phyloP scores from a whole-genome alignment of 1,140 invertebrate species.

The Sesamia nonagrioides region DNA sequence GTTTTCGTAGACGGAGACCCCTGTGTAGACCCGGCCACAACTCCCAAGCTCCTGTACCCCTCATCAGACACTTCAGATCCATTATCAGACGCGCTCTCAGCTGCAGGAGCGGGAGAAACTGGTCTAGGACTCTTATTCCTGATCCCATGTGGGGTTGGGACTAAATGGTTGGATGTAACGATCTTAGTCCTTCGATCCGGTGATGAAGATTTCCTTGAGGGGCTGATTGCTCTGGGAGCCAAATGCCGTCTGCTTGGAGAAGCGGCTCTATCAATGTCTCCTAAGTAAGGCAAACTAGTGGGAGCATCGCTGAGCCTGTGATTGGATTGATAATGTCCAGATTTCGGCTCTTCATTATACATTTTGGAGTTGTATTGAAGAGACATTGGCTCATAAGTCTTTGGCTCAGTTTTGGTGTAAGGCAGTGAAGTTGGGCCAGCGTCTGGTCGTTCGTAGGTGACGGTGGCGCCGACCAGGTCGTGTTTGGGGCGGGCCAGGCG shows the following conservation, averaged over 20 bases:
- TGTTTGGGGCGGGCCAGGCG: slow-evolving; percentile 89
- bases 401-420: slow-evolving; percentile 73
- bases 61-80: slow-evolving; percentile 96
- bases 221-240: slow-evolving; percentile 80
- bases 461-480: slow-evolving; percentile 93
- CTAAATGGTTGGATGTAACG: slow-evolving; percentile 76
- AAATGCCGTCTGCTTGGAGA: slow-evolving; percentile 75
- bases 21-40: slow-evolving; percentile 88
- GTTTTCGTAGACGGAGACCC: slow-evolving; percentile 81
- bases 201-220: slow-evolving; percentile 78
- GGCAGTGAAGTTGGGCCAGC: slow-evolving; percentile 79
- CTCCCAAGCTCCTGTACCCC: slow-evolving; percentile 93
- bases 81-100: slow-evolving; percentile 92
- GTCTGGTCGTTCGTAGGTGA: slow-evolving; percentile 92
- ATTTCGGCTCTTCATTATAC: slow-evolving; percentile 73
- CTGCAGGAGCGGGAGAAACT: slow-evolving; percentile 77
- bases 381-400: slow-evolving; percentile 83
- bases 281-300: slow-evolving; percentile 79
- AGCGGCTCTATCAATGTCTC: slow-evolving; percentile 71
- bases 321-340: slow-evolving; percentile 70
- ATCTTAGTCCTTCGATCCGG: slow-evolving; percentile 79
- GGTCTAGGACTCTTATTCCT: slow-evolving; percentile 80
- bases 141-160: slow-evolving; percentile 75
- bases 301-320: slow-evolving; percentile 73
- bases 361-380: slow-evolving; percentile 70